Base-by-base conservation (phyloP, 2,797 vertebrate species). In the Zalophus californianus region DNA sequence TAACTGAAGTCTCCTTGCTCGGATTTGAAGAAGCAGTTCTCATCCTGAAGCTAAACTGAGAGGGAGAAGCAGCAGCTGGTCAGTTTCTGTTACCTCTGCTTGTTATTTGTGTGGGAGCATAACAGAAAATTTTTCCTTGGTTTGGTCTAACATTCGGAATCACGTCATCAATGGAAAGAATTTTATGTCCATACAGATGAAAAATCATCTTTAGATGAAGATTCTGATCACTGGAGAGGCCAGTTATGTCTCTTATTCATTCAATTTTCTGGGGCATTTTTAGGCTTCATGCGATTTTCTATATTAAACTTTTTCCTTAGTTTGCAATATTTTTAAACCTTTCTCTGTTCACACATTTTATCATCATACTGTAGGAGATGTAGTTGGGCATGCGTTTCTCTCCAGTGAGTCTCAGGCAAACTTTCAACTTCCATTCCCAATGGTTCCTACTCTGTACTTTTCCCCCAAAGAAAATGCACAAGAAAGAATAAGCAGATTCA, bases 181-280 rank as follows among this genome's bases (percentile, higher is more conserved):
- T 64, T 56, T 9, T 25, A 41, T 62, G 32, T 75, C 27, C 21
- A 27, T 25, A 38, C 16, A 91, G 29, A 86, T 38, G 11, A 35
- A 52, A 78, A 44, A 83, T 18, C 50, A 21, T 82, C 10, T 82
- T 95, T 66, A 77, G 12, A 32, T 60, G 0, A 48, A 8, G 3
- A 8, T 75, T 87, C 82, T 94, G 56, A 77, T 84, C 1, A 29
- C 38, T 1, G 3, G 18, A 56, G 11, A 87, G 15, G 18, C 20
- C 35, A 64, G 68, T 95, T 96, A 2, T 80, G 77, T 72, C 7
- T 87, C 58, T 70, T 91, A 75, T 82, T 91, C 77, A 85, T 90
- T 75, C n/a, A 73, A 11, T 83, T 92, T 93, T 58, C 52, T 48
- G n/a, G 7, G 64, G 14, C 2, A 68, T 96, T 93, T 91, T 54